Evolutionary conservation across 1,140 invertebrate genomes (phyloP).

Genomic region (Drosophila watanabei): DNA sequence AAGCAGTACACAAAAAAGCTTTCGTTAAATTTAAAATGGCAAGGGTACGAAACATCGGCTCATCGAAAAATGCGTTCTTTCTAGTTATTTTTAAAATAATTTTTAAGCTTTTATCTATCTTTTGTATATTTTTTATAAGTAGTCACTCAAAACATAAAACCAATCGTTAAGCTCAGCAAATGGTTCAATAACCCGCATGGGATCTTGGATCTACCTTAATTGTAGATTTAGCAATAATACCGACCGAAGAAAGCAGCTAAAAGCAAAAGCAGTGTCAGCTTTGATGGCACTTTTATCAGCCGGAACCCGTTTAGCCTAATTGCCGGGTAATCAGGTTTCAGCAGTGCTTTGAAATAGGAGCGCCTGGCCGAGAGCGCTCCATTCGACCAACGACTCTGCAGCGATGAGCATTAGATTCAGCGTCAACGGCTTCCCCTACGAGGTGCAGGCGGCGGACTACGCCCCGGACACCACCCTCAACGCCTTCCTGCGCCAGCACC

Average conservation of each 20-base stretch:
- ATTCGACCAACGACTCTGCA: conserved; percentile 35
- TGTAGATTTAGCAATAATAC: conserved; percentile 8
- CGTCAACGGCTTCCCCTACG: conserved; percentile 69
- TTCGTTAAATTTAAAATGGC: too few species aligned
- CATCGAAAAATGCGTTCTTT: too few species aligned
- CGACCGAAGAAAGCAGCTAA: not conserved
- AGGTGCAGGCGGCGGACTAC: conserved; percentile 60
- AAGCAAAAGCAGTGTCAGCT: conserved; percentile 11
- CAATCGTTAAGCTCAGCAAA: not conserved
- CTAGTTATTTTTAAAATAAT: not conserved
- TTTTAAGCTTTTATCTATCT: not conserved
- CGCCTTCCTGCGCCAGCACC: conserved; percentile 89
- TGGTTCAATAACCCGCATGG: not conserved
- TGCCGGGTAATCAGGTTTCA: conserved; percentile 53
- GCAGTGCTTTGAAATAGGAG: conserved; percentile 54
- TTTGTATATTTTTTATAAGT: not conserved
- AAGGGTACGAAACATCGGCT: too few species aligned
- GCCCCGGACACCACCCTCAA: conserved; percentile 88
- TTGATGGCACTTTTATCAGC: conserved; percentile 28
- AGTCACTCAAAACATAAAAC: not conserved
- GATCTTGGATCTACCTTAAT: not conserved
- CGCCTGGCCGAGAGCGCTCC: not conserved
- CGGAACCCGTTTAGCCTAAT: conserved; percentile 56
- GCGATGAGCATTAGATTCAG: conserved; percentile 72
- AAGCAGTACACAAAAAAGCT: too few species aligned